These are phyloP conservation scores for Heterodera schachtii DNA, from an alignment of 1,140 invertebrate genomes.

Conservation along the genomic window DNA sequence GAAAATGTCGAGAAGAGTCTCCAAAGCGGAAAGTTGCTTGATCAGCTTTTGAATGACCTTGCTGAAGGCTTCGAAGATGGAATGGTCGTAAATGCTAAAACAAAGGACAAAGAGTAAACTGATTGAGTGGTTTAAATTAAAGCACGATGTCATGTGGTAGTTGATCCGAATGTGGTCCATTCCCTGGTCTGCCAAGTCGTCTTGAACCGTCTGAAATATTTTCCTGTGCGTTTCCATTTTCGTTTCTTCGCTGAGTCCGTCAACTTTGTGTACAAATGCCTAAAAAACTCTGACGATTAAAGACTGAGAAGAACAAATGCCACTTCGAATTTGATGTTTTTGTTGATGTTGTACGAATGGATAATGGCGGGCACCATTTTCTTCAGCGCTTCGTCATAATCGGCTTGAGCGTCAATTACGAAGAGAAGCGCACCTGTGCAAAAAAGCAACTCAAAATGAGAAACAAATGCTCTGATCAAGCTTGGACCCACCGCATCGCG, in stretches of 20 bases:
- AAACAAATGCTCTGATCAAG: too few species aligned
- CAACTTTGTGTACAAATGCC: constrained; percentile 64
- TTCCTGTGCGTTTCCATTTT: constrained; percentile 78
- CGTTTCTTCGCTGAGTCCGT: constrained; percentile 61
- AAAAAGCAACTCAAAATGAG: background rate
- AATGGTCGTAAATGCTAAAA: constrained; percentile 95
- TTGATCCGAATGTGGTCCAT: constrained; percentile 69
- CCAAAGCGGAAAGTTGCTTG: constrained; percentile 90
- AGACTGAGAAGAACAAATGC: constrained; percentile 22
- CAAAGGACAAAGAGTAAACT: background rate
- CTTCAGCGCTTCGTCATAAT: constrained; percentile 79
- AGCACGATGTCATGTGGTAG: constrained; percentile 82
- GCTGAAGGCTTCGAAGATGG: constrained; percentile 99
- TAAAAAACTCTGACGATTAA: constrained; percentile 28
- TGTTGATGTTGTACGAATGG: constrained; percentile 93
- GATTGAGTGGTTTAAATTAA: constrained; percentile 81
- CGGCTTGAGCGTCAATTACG: constrained; percentile 94
- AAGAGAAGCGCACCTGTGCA: constrained; percentile 80
- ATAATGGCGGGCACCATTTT: constrained; percentile 88
- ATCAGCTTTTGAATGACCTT: constrained; percentile 99
- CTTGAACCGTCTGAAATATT: constrained; percentile 92
- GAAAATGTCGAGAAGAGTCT: constrained; percentile 97
- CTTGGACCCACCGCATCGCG: constrained; percentile 70
- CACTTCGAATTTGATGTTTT: constrained; percentile 96
- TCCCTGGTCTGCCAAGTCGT: constrained; percentile 87